phyloP scores from a whole-genome alignment of 2,797 vertebrate genomes.

The Parotocinclus haroldoi region DNA sequence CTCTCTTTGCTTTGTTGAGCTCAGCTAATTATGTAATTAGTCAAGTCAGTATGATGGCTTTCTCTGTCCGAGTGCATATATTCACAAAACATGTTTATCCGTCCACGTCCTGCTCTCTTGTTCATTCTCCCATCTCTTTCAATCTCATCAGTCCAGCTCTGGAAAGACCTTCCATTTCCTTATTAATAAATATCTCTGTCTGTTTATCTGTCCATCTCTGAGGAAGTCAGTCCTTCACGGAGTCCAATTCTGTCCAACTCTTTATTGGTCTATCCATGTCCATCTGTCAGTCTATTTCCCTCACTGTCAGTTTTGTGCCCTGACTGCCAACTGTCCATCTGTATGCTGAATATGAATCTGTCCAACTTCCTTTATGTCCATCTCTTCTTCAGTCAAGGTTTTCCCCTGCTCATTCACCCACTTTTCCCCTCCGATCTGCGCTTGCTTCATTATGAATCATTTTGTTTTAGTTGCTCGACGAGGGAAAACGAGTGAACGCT shows the following conservation, averaged over 20 bases:
- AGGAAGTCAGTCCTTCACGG: not conserved
- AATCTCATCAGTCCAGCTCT: not conserved
- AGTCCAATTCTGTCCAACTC: too few species aligned
- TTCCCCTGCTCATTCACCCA: not conserved
- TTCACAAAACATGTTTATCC: too few species aligned
- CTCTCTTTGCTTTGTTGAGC: too few species aligned
- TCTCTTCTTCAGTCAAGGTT: not conserved
- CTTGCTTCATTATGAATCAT: not conserved
- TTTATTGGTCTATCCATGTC: not conserved
- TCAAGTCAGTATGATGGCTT: too few species aligned
- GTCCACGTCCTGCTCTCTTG: too few species aligned
- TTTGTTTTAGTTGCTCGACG: not conserved
- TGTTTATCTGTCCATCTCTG: not conserved
- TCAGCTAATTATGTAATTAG: too few species aligned
- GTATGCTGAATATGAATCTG: not conserved
- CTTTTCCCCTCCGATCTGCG: not conserved
- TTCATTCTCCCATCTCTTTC: not conserved
- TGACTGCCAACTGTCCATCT: not conserved
- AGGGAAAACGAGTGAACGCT: not conserved
- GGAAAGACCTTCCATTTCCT: not conserved
- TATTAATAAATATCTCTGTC: not conserved
- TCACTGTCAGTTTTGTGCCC: too few species aligned
- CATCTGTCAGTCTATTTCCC: not conserved
- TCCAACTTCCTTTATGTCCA: constrained; percentile 16
- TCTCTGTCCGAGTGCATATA: too few species aligned